These are phyloP conservation scores for Lasioglossum pauxillum DNA, from an alignment of 2,888 invertebrate genomes.

Conservation along the genomic window DNA sequence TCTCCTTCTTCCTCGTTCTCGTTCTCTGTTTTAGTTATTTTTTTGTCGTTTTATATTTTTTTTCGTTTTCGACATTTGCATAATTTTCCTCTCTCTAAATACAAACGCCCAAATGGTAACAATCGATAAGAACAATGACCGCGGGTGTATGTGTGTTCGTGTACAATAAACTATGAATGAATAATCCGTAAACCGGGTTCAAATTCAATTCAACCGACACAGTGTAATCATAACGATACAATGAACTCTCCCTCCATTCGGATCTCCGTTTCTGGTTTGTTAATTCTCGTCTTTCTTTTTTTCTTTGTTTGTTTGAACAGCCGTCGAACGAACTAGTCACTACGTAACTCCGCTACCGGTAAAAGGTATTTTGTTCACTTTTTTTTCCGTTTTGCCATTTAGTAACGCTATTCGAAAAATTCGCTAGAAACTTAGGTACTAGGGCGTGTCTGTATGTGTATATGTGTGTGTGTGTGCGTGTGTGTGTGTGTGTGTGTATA, in stretches of 20 bases:
- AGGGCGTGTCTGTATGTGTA: conserved; percentile 44
- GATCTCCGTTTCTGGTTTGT: conserved; percentile 53
- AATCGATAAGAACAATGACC: conserved; percentile 63
- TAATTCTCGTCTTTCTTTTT: conserved; percentile 41
- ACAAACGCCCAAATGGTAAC: conserved; percentile 49
- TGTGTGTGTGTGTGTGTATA: neutral
- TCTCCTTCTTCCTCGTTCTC: neutral
- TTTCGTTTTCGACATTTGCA: neutral
- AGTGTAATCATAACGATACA: conserved; percentile 10
- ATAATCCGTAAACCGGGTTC: conserved; percentile 54
- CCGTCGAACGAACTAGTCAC: conserved; percentile 82
- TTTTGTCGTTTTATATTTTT: neutral
- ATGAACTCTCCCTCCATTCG: conserved; percentile 67
- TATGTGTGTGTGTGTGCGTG: neutral
- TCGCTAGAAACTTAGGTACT: conserved; percentile 82
- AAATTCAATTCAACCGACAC: neutral
- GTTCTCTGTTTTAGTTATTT: neutral
- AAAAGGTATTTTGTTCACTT: conserved; percentile 51
- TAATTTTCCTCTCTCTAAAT: conserved; percentile 43
- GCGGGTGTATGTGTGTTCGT: conserved; percentile 13
- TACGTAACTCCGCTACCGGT: conserved; percentile 82
- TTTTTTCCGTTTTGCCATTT: conserved; percentile 60
- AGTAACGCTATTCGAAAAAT: conserved; percentile 72
- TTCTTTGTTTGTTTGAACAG: conserved; percentile 75
- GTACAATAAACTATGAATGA: conserved; percentile 46